Percentiles rank a stretch among this genome's conserved stretches.
Conservation (phyloP, 2,113 vertebrate species). For the Dolichotis patagonum region DNA sequence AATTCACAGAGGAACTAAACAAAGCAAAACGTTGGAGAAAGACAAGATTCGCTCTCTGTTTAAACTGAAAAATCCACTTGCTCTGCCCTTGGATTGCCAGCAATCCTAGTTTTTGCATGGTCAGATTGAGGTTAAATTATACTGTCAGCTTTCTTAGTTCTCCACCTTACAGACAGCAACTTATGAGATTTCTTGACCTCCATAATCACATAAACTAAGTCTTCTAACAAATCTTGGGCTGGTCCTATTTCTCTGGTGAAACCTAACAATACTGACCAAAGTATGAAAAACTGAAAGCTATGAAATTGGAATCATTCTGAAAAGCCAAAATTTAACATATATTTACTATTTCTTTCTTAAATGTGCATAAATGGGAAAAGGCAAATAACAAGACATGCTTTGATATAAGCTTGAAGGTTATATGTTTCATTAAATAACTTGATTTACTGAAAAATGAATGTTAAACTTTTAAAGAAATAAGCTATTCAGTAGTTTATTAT, state of each 20-base stretch:
- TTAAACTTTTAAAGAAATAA: constrained; percentile 25
- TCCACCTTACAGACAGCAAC: not conserved
- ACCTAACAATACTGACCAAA: not conserved
- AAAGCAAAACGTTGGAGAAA: not conserved
- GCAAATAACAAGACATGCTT: not conserved
- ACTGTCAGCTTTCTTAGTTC: not conserved
- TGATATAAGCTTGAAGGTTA: not conserved
- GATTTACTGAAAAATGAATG: constrained; percentile 7
- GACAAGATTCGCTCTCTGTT: not conserved
- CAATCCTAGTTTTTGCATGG: not conserved
- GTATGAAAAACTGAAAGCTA: not conserved
- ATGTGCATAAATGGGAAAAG: not conserved
- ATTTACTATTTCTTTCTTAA: constrained; percentile 31
- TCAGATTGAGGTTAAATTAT: not conserved
- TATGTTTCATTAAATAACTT: not conserved
- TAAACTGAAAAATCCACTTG: not conserved
- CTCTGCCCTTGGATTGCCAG: not conserved
- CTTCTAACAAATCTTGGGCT: not conserved
- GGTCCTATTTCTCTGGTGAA: not conserved
- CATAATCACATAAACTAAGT: not conserved
- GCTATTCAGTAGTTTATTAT: not conserved
- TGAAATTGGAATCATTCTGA: not conserved
- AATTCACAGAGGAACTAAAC: not conserved
- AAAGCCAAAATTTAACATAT: not conserved
- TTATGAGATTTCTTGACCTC: not conserved